These are phyloP conservation scores for Champsocephalus esox DNA, from an alignment of 2,797 vertebrate species.

Conservation along the genomic window DNA sequence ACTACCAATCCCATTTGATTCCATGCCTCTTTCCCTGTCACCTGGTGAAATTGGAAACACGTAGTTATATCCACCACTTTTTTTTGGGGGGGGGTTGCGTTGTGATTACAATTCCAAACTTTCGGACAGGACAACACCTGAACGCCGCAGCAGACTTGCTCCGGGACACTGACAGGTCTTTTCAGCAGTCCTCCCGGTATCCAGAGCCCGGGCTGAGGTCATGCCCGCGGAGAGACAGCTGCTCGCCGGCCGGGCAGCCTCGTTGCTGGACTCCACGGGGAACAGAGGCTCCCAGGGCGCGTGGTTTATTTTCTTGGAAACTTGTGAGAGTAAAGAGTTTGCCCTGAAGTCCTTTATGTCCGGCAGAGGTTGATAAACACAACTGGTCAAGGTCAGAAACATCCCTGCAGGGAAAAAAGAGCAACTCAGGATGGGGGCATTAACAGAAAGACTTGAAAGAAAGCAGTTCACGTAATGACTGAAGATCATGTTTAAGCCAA, in stretches of 20 bases:
- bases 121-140: constrained; percentile 27
- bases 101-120: not conserved
- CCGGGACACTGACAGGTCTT: not conserved
- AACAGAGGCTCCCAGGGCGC: constrained; percentile 52
- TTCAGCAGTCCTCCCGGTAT: constrained; percentile 51
- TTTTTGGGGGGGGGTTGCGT: too few species aligned
- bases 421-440: constrained; percentile 52
- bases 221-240: constrained; percentile 72
- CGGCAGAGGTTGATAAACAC: constrained; percentile 69
- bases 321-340: constrained; percentile 76
- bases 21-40: not conserved
- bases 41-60: not conserved
- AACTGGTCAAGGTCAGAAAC: constrained; percentile 64
- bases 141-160: constrained; percentile 19
- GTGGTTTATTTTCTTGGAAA: constrained; percentile 73
- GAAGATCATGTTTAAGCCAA: not conserved
- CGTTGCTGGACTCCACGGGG: constrained; percentile 50
- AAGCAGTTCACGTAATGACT: constrained; percentile 25
- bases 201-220: constrained; percentile 60
- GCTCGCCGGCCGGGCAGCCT: constrained; percentile 40
- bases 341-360: constrained; percentile 60
- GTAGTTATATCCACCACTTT: not conserved
- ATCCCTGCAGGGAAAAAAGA: constrained; percentile 56
- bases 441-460: constrained; percentile 40
- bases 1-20: not conserved